Conservation (phyloP, 1,140 invertebrate species). For the Rhizoglyphus robini region DNA sequence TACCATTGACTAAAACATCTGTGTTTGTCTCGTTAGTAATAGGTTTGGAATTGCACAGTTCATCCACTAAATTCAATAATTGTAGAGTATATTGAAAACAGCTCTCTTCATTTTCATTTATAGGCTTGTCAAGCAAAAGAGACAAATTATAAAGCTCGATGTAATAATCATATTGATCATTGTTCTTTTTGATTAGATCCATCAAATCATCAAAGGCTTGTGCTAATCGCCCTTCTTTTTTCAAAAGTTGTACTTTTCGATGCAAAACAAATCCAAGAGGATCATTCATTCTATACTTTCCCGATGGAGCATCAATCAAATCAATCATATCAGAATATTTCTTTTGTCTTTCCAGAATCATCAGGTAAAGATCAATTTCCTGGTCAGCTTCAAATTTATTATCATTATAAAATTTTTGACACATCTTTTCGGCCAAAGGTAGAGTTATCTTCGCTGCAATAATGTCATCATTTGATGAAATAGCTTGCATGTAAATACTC, state of each 20-base stretch:
- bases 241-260: slow-evolving; percentile 55
- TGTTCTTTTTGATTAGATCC: slow-evolving; percentile 29
- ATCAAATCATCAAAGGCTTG: slow-evolving; percentile 52
- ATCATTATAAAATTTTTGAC: slow-evolving; percentile 71
- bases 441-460: slow-evolving; percentile 47
- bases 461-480: slow-evolving; percentile 27
- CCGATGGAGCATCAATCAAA: slow-evolving; percentile 59
- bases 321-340: slow-evolving; percentile 67
- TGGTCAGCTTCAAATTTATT: slow-evolving; percentile 82
- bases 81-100: background rate
- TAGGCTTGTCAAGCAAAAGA: too few relatives aligned
- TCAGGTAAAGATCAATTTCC: slow-evolving; percentile 76
- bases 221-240: slow-evolving; percentile 54
- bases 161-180: slow-evolving; percentile 24
- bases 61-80: background rate
- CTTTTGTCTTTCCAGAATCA: slow-evolving; percentile 67
- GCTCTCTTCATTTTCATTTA: too few relatives aligned
- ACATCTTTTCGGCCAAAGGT: slow-evolving; percentile 62
- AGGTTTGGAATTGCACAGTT: background rate
- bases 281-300: slow-evolving; percentile 28
- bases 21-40: slow-evolving; percentile 1
- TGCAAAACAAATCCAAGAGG: slow-evolving; percentile 39
- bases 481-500: slow-evolving; percentile 73
- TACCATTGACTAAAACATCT: background rate
- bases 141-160: slow-evolving; percentile 17